phyloP scores from a whole-genome alignment of 1,140 invertebrate genomes.

The Tribolium castaneum region DNA sequence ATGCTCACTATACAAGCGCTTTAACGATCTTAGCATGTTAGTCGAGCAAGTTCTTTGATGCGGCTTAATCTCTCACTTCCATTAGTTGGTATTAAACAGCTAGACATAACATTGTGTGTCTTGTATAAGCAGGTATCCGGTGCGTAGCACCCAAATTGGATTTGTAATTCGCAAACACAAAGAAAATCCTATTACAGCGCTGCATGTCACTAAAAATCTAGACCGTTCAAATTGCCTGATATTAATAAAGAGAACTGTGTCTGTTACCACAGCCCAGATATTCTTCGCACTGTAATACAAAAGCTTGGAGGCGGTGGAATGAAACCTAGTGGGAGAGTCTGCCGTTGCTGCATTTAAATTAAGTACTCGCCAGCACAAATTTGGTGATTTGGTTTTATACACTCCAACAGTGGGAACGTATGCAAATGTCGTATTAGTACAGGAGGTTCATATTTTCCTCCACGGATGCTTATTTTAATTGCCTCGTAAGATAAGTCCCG shows the following conservation, averaged over 20 bases:
- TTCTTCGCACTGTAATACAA: slow-evolving; percentile 2
- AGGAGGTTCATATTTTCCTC: slow-evolving; percentile 21
- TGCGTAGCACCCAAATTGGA: slow-evolving; percentile 22
- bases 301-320: not conserved
- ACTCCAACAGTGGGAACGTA: slow-evolving; percentile 13
- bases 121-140: slow-evolving; percentile 18
- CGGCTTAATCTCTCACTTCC: slow-evolving; percentile 19
- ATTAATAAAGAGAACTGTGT: slow-evolving; percentile 1
- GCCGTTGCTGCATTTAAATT: slow-evolving; percentile 30
- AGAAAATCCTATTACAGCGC: not conserved
- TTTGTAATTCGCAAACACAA: slow-evolving; percentile 30
- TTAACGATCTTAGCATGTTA: slow-evolving; percentile 23
- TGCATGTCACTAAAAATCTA: not conserved
- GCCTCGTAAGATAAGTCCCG: not conserved
- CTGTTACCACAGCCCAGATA: not conserved
- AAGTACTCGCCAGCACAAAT: slow-evolving; percentile 21
- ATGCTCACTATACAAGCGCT: not conserved
- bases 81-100: slow-evolving; percentile 32
- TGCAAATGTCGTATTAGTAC: slow-evolving; percentile 29
- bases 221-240: not conserved
- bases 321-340: not conserved
- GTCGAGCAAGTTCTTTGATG: slow-evolving; percentile 13
- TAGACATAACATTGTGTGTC: slow-evolving; percentile 14
- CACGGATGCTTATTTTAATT: slow-evolving; percentile 11
- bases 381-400: slow-evolving; percentile 21